Evolutionary conservation across 37 sponge, comb jelly and placozoan genomes (phyloP).

Genomic region (Bolinopsis microptera): DNA sequence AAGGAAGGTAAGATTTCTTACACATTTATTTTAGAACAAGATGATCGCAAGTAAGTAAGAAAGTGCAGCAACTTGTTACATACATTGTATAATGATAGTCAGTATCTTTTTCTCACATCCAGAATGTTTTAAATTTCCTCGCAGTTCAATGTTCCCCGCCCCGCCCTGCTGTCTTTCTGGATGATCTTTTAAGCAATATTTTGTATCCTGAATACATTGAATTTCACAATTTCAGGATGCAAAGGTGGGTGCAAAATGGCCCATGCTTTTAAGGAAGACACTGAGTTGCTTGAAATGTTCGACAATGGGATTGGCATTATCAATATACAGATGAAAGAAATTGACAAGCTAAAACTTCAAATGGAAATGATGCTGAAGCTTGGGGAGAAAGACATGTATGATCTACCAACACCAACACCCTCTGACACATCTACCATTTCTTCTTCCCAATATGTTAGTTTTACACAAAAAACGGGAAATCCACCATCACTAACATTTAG

Average conservation of each 20-base stretch:
- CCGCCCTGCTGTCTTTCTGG: no score
- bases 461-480: background rate
- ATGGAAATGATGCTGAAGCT: background rate
- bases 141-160: no score
- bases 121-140: no score
- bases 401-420: slow-evolving; percentile 23
- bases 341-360: slow-evolving; percentile 4
- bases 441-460: background rate
- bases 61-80: no score
- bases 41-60: no score
- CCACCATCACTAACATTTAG: slow-evolving; percentile 42
- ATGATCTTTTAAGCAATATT: no score
- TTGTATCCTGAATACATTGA: background rate
- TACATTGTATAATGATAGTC: no score
- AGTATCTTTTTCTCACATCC: no score
- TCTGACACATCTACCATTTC: background rate
- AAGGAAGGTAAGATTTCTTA: slow-evolving; percentile 66
- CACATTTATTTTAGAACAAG: no score
- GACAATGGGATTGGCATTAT: slow-evolving; percentile 8
- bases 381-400: slow-evolving; percentile 32
- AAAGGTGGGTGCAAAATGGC: slow-evolving; percentile 47
- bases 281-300: slow-evolving; percentile 37
- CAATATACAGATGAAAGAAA: slow-evolving; percentile 3
- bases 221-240: background rate
- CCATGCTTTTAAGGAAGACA: slow-evolving; percentile 56